Percentiles rank a stretch among this genome's conserved stretches.
These are phyloP conservation scores for Silurus meridionalis DNA, from an alignment of 2,113 vertebrate species.

Conservation along the genomic window DNA sequence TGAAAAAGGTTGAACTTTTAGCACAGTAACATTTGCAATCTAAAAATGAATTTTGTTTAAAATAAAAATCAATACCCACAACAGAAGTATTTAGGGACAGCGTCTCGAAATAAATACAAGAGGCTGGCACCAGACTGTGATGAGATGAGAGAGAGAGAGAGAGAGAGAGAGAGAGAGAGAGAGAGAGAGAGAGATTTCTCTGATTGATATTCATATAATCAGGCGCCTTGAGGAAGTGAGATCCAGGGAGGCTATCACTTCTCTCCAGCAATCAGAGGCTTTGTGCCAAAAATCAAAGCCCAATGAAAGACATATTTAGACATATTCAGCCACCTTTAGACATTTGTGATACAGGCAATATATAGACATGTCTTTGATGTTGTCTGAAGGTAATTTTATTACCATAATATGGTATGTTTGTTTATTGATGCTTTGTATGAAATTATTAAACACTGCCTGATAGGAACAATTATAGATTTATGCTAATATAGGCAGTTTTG, in stretches of 20 bases:
- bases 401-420: background rate
- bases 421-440: background rate
- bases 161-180: background rate
- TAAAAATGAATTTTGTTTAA: background rate
- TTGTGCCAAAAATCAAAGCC: slow-evolving; percentile 53
- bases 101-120: background rate
- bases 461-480: background rate
- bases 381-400: slow-evolving; percentile 24
- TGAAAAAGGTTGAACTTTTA: background rate
- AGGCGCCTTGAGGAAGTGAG: slow-evolving; percentile 51
- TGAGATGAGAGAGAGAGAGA: background rate
- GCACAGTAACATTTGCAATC: background rate
- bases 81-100: slow-evolving; percentile 2
- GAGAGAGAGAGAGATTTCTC: slow-evolving; percentile 22
- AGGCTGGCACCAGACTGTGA: slow-evolving; percentile 25
- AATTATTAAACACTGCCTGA: background rate
- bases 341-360: background rate
- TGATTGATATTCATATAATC: slow-evolving; percentile 62
- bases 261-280: slow-evolving; percentile 56
- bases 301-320: slow-evolving; percentile 31
- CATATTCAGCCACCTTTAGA: slow-evolving; percentile 5
- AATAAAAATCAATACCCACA: slow-evolving; percentile 8
- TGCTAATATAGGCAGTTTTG: background rate
- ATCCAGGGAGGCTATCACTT: slow-evolving; percentile 47
- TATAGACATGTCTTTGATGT: background rate